These are phyloP conservation scores for Pegea sp. DNA, from an alignment of 23 tunicate species.

Conservation along the genomic window DNA sequence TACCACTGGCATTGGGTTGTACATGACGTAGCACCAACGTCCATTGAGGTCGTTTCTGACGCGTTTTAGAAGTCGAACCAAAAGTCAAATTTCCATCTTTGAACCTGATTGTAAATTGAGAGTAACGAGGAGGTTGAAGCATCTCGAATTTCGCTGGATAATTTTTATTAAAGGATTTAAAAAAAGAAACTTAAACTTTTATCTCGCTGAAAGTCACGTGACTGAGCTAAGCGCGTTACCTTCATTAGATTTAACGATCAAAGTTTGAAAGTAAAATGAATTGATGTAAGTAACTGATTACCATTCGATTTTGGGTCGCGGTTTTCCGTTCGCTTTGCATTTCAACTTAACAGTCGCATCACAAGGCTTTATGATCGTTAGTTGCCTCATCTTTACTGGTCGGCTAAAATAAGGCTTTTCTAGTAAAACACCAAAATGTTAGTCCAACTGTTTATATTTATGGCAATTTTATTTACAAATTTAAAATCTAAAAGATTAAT, in stretches of 20 bases:
- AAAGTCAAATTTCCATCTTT: slow-evolving; percentile 49
- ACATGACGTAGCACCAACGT: slow-evolving; percentile 13
- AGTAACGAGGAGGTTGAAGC: no score
- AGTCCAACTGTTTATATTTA: no score
- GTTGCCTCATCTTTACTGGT: slow-evolving; percentile 49
- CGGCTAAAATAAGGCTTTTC: slow-evolving; percentile 31
- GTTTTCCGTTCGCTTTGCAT: slow-evolving; percentile 51
- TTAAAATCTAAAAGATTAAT: no score
- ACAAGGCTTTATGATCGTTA: slow-evolving; percentile 13
- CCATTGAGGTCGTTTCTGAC: slow-evolving; percentile 32
- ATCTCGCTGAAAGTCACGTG: neutral
- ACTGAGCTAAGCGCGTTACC: neutral
- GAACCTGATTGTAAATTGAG: slow-evolving; percentile 11
- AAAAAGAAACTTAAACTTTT: neutral
- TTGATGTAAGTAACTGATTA: slow-evolving; percentile 2
- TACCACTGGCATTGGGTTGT: slow-evolving; percentile 20
- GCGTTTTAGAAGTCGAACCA: neutral
- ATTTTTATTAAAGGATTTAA: neutral
- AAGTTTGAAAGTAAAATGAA: slow-evolving; percentile 1
- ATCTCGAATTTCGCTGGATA: neutral
- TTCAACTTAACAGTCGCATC: slow-evolving; percentile 22
- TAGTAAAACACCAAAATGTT: no score
- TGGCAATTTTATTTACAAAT: no score
- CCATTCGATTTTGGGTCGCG: slow-evolving; percentile 45
- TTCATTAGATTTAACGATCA: neutral